phyloP scores from a whole-genome alignment of 2,797 vertebrate genomes.

The Dallia pectoralis region DNA sequence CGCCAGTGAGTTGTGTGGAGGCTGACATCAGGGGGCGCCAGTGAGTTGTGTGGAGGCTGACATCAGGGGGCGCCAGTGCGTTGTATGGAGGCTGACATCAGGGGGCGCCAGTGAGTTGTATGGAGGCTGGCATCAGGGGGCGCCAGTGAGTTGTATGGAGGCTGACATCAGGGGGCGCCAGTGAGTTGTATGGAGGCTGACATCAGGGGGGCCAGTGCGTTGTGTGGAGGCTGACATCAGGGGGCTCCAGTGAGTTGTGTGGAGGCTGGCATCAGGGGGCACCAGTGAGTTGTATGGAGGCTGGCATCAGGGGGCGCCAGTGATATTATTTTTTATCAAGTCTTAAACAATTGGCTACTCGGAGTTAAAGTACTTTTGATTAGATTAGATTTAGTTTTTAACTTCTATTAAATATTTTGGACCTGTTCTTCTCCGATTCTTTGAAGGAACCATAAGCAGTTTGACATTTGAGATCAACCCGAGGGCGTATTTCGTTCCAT shows the following conservation, averaged over 20 bases:
- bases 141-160: not conserved
- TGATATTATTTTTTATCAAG: not conserved
- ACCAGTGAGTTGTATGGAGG: not conserved
- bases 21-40: not conserved
- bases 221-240: not conserved
- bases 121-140: not conserved
- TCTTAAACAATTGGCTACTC: not conserved
- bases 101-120: not conserved
- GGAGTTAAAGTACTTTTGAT: no score
- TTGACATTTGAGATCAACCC: constrained; percentile 1
- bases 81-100: not conserved
- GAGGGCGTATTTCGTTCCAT: not conserved
- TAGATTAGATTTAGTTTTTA: no score
- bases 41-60: not conserved
- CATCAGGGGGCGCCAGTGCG: not conserved
- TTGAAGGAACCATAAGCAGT: not conserved
- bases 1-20: not conserved
- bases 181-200: not conserved
- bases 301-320: not conserved
- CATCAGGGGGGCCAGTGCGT: not conserved
- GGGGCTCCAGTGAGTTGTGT: not conserved
- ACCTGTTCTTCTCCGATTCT: no score
- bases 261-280: not conserved
- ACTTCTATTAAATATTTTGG: no score
- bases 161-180: not conserved